Evolutionary conservation across 2,797 vertebrate genomes (phyloP), one percentile per base, ranked within the genome.

Genomic region (Cryptoblepharus egeriae): DNA sequence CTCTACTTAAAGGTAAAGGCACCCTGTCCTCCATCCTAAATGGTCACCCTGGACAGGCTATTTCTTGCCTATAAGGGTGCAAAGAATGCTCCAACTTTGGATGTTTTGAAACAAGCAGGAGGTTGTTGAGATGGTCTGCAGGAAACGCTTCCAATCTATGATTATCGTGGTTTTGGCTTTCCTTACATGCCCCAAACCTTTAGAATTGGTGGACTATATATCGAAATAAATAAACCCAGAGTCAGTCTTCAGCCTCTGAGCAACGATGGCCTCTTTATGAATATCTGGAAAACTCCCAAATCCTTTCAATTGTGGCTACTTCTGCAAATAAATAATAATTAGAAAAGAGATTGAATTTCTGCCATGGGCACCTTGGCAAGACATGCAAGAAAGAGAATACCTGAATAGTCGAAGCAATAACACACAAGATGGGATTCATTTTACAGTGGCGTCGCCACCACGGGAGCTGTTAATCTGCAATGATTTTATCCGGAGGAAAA

Each of bases 321-420:
- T 84, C 76, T 80, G 78, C 63, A 81, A 69, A 77, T 69, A 87
- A 76, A 79, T 79, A 88, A 64, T 28, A 76, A 88, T 1, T 52
- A 69, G 77, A 2, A 85, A 61, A 68, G 84, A 81, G 79, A 73
- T 49, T 57, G 42, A 61, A 30, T 5, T 0, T 57, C 77, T 49
- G 2, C 10, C 22, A 5, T 10, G 28, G 32, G 49, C 39, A 58
- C 30, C 42, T 76, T 72, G 16, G 64, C 79, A 37, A 20, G 79
- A 28, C 20, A 32, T 1, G 0, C 32, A 32, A n/a, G 26, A n/a
- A 39, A 69, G 4, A 18, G 75, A 16, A 35, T 55, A 67, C 55
- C 65, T 55, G 35, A 70, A 55, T 52, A 71, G 75, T 60, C 16
- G 80, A 83, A 73, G 22, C 49, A 57, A 76, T 32, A 30, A 1